A percentile compares a stretch with the other conserved stretches of the same genome.
Evolutionary conservation across 2,113 vertebrate genomes (phyloP).

Genomic region (Cottus gobio): DNA sequence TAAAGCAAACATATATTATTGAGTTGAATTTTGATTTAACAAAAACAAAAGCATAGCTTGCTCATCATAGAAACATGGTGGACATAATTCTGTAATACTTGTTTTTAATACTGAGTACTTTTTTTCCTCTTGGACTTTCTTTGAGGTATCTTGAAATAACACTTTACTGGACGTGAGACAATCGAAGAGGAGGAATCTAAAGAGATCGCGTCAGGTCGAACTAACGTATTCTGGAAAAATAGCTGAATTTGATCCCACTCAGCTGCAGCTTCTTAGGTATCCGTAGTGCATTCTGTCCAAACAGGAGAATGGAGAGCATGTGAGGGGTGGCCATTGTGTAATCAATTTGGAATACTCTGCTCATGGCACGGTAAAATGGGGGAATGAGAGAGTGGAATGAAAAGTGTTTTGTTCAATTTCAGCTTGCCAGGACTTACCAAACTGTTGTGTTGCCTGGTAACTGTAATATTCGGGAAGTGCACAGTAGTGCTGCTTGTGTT

Average conservation of each 20-base stretch:
- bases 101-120: background rate
- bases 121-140: background rate
- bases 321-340: slow-evolving; percentile 48
- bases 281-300: slow-evolving; percentile 23
- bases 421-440: slow-evolving; percentile 64
- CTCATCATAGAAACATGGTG: background rate
- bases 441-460: slow-evolving; percentile 78
- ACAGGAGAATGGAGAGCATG: slow-evolving; percentile 30
- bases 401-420: slow-evolving; percentile 76
- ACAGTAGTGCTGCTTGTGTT: slow-evolving; percentile 31
- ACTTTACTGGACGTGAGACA: background rate
- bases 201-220: background rate
- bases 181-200: background rate
- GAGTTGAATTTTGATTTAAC: background rate
- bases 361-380: slow-evolving; percentile 57
- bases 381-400: slow-evolving; percentile 58
- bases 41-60: background rate
- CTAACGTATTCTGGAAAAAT: background rate
- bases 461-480: slow-evolving; percentile 64
- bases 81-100: background rate
- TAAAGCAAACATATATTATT: background rate
- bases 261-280: slow-evolving; percentile 6
- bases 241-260: slow-evolving; percentile 9
- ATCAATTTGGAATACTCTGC: slow-evolving; percentile 61
- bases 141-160: background rate